These are phyloP conservation scores for Tachysurus vachellii DNA, from an alignment of 2,113 vertebrate species.

Conservation along the genomic window DNA sequence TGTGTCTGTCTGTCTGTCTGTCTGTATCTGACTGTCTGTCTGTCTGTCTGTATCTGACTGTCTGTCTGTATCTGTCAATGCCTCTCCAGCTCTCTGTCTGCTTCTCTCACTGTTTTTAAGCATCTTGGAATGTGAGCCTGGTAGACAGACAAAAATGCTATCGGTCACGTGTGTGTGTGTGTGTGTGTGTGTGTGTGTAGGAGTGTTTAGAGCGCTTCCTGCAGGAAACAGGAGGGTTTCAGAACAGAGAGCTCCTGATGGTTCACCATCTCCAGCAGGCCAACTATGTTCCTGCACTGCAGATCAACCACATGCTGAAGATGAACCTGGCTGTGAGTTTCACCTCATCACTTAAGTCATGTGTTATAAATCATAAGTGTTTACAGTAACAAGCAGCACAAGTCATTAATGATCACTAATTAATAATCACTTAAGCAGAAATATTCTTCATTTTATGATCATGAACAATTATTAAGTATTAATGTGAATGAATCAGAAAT, in stretches of 20 bases:
- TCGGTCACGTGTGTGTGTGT: conserved; percentile 3
- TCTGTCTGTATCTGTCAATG: background rate
- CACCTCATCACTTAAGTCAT: background rate
- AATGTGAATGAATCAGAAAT: background rate
- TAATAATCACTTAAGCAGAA: background rate
- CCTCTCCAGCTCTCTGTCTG: background rate
- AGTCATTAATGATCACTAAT: background rate
- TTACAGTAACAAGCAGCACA: background rate
- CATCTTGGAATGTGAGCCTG: background rate
- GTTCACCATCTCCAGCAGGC: conserved; percentile 89
- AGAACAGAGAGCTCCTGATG: conserved; percentile 87
- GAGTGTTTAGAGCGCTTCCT: conserved; percentile 88
- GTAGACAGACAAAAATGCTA: too few relatives aligned
- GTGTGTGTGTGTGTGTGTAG: conserved; percentile 65
- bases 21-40: background rate
- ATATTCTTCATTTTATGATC: background rate
- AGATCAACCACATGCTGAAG: conserved; percentile 85
- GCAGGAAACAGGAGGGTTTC: conserved; percentile 76
- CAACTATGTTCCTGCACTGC: conserved; percentile 88
- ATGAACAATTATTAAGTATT: background rate
- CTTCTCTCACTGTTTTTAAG: background rate
- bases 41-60: conserved; percentile 59
- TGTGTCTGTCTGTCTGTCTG: conserved; percentile 49
- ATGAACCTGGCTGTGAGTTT: conserved; percentile 75
- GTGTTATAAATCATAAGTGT: background rate